phyloP scores from a whole-genome alignment of 2,113 vertebrate genomes.

The Agelaius tricolor region DNA sequence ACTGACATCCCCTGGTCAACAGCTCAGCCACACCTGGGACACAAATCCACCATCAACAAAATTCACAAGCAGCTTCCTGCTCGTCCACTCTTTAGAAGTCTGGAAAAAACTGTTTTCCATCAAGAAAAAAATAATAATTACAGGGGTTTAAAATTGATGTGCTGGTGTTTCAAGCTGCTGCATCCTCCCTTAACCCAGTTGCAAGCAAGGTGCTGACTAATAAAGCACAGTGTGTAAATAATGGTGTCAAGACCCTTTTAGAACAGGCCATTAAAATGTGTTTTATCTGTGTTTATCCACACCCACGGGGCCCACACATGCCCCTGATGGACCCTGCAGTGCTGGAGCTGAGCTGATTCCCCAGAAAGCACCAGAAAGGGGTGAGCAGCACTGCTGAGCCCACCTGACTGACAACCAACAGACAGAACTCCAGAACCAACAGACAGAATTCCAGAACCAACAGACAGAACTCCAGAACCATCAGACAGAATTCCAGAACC shows the following conservation, averaged over 20 bases:
- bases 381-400: background rate
- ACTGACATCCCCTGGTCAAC: fast-evolving
- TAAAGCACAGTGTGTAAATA: background rate
- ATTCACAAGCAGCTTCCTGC: background rate
- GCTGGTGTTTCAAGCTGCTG: background rate
- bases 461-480: too few relatives aligned
- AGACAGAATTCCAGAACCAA: too few relatives aligned
- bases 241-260: background rate
- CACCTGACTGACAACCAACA: background rate
- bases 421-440: background rate
- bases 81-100: background rate
- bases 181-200: background rate
- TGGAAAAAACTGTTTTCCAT: background rate
- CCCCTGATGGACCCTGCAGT: background rate
- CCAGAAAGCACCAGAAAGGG: background rate
- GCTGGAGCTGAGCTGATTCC: fast-evolving
- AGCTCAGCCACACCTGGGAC: background rate
- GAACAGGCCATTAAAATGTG: background rate
- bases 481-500: too few relatives aligned
- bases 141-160: background rate
- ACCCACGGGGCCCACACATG: fast-evolving
- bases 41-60: background rate
- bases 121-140: background rate
- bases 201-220: background rate
- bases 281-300: fast-evolving